Evolutionary conservation across 92 coral and sea anemone species (phyloP), one percentile per base, ranked within the genome.

Genomic region (Micromussa lordhowensis): DNA sequence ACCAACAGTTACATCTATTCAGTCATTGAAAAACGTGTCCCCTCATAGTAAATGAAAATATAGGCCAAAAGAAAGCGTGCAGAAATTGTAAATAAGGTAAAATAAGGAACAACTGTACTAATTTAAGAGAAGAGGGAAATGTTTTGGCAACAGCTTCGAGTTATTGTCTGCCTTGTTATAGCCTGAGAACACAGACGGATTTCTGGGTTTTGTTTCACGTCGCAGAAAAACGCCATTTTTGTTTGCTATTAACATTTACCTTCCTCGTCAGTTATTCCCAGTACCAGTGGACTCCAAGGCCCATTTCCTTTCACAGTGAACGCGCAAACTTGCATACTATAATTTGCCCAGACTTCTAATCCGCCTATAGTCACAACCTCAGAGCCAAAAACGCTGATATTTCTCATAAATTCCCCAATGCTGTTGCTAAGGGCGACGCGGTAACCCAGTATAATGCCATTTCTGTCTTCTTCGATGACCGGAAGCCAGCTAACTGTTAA

Each of bases 191-290:
- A n/a, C n/a, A n/a, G 12, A 44, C 51, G 12, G 12, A 44, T 7
- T 44, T 44, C 51, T 6, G 12, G 0, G 51, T 44, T 44, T 44
- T 6, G 10, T 44, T 44, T 44, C 51, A 8, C 51, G 51, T 7
- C 51, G 12, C 51, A 11, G 51, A 44, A 44, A 44, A 44, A 44
- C 10, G 10, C 12, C 11, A 44, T 44, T 32, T 73, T 34, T 17
- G 29, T 12, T 31, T 3, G 26, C 17, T 73, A 7, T 44, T 44
- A 44, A 44, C 8, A 44, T 34, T 21, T 68, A 93, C 94, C 96
- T 91, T 93, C 91, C 76, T 93, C 96, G 58, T 90, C 96, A 51
- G 96, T 91, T 10, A 68, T 80, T n/a, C 75, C 87, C 7, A n/a
- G 44, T 7, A 79, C 14, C 4, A n/a, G 22, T 49, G 61, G 17